A percentile compares a stretch with the other conserved stretches of the same genome.
Conservation (phyloP, 2,113 vertebrate genomes). For the Halcyon malimbica region DNA sequence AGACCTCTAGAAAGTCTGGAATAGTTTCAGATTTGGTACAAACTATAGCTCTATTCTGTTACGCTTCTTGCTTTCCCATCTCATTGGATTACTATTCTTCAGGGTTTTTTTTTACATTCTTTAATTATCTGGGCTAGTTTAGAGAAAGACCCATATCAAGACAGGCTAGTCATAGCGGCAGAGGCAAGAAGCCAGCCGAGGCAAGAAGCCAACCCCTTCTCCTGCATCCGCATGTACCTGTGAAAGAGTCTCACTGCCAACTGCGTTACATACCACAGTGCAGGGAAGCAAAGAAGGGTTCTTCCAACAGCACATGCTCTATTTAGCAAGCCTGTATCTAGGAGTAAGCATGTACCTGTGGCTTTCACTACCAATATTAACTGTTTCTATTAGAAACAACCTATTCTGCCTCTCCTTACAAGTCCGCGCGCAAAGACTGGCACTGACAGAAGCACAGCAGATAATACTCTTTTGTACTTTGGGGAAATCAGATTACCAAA, state of each 20-base stretch:
- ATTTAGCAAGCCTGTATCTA: neutral
- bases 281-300: neutral
- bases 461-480: neutral
- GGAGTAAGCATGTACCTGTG: neutral
- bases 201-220: neutral
- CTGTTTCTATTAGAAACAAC: neutral
- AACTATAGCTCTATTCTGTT: neutral
- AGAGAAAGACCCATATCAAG: neutral
- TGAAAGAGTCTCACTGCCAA: neutral
- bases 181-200: neutral
- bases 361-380: neutral
- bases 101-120: too few relatives aligned
- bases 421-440: rapidly evolving
- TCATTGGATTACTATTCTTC: neutral
- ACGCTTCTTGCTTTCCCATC: neutral
- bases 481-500: neutral
- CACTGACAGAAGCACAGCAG: neutral
- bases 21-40: neutral
- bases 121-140: neutral
- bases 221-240: neutral
- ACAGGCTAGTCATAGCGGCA: neutral
- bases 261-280: neutral
- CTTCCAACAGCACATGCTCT: neutral
- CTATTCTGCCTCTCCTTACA: neutral
- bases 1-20: neutral